A percentile compares a stretch with the other conserved stretches of the same genome.
Conservation (phyloP, 2,888 invertebrate genomes). For the Pheosia gnoma region DNA sequence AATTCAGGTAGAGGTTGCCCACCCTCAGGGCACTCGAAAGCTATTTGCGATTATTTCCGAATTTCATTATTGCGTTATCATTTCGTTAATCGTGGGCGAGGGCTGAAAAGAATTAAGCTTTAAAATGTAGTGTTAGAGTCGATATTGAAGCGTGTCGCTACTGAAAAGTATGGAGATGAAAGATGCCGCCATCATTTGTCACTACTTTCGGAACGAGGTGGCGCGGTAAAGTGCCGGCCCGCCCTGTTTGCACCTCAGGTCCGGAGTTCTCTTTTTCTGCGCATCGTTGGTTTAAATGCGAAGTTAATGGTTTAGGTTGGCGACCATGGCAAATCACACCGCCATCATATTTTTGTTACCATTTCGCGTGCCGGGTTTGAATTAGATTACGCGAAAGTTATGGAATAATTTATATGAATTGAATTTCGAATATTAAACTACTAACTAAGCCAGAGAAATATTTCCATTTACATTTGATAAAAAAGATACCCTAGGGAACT, state of each 20-base stretch:
- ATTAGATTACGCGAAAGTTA: neutral
- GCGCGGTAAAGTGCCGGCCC: constrained; percentile 70
- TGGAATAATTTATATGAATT: too few relatives aligned
- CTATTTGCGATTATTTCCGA: constrained; percentile 80
- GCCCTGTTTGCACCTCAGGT: constrained; percentile 76
- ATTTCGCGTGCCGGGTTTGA: constrained; percentile 45
- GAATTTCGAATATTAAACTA: too few relatives aligned
- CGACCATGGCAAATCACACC: constrained; percentile 73
- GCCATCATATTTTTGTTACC: constrained; percentile 71
- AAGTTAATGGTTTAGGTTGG: constrained; percentile 74
- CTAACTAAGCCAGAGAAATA: too few relatives aligned
- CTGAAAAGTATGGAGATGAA: constrained; percentile 68
- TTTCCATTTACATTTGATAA: neutral
- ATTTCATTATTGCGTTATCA: constrained; percentile 79
- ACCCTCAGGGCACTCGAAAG: constrained; percentile 61
- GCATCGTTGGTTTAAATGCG: constrained; percentile 60
- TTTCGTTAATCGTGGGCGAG: constrained; percentile 61
- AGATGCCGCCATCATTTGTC: constrained; percentile 82
- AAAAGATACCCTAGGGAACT: too few relatives aligned
- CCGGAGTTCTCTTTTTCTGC: constrained; percentile 59
- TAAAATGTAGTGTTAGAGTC: constrained; percentile 42
- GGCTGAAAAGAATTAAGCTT: constrained; percentile 35
- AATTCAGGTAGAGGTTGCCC: constrained; percentile 62
- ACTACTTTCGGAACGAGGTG: constrained; percentile 79
- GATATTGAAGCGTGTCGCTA: constrained; percentile 41